Evolutionary conservation across 2,888 invertebrate genomes (phyloP), one percentile per base, ranked within the genome.

Genomic region (Drosophila demipolita): DNA sequence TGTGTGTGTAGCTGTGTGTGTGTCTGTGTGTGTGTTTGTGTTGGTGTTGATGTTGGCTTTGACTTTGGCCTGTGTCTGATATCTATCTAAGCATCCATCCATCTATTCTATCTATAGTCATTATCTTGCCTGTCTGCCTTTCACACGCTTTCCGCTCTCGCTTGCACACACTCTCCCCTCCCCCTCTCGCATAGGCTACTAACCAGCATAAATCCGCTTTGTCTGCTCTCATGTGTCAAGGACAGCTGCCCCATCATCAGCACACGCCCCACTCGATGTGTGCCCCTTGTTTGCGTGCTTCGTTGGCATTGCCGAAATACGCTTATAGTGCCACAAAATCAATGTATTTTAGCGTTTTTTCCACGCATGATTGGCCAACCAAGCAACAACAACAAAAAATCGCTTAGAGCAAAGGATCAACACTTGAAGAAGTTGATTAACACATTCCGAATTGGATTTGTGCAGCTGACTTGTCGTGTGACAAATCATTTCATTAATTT

Each of bases 241-340:
- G 90, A 69, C 89, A 85, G 73, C 48, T 55, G 12, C 8, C 71
- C 50, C n/a, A 32, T 15, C 8, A 15, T 1, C 9, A 3, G 8
- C 15, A 58, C 60, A 7, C 57, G 9, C 15, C n/a, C 35, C 33
- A 17, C 38, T 23, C n/a, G 12, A 45, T 15, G 23, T 35, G 17
- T 12, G n/a, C 26, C 35, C 5, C 29, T 42, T 38, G 33, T 70
- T 87, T 85, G 87, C 90, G 87, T 90, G 90, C 78, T 73, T 74
- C 68, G 73, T 61, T 60, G 73, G 73, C 84, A 84, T 84, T 45
- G 77, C 73, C 72, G 50, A 72, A 85, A 74, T 74, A 70, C 71
- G 84, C 66, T 80, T 83, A 76, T 88, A 86, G 90, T 86, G 90
- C 87, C 87, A 81, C 89, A 90, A 88, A 85, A 90, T 85, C 90